Base-by-base conservation (phyloP, 2,113 vertebrate species). In the Muscicapa adusta region DNA sequence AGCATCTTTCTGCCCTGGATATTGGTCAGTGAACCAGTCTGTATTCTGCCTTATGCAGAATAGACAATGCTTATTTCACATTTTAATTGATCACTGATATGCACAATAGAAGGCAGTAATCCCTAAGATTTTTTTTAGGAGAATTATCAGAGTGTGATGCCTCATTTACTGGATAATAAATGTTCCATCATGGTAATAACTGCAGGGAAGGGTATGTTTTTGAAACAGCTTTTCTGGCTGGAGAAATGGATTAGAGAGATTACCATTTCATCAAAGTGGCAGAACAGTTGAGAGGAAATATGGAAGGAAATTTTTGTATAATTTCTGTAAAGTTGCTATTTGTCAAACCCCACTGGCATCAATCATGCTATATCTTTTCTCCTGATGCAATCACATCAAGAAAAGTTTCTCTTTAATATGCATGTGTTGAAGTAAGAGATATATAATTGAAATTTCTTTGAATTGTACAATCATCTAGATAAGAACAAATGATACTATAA, bases 231-330 rank as follows among this genome's bases (percentile, higher is more conserved):
- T 89, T 53, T 66, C 75, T 82, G 94, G 66, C 67, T 93, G 34
- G 72, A 54, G 75, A 96, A 96, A 93, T 75, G 66, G 91, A 93
- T 96, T 91, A 87, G 63, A 93, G 85, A 95, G 85, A 96, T 95
- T 93, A 94, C 67, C 67, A 77, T 96, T 96, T 94, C 85, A 95
- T 96, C 91, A 91, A 95, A 91, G 89, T 80, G 88, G 89, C 75
- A 90, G 93, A 96, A 93, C 67, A 90, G 67, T 85, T 90, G 79
- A 94, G 82, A 91, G 85, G 79, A 96, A 96, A 93, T 88, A 93
- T 43, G 54, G 74, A 91, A 92, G 81, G 84, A 95, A 93, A 91
- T 84, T 95, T 95, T 85, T 86, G 72, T 91, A 88, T 91, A 88
- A 91, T 93, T 96, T 94, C 91, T 83, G 31, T 88, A 56, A 34